Evolutionary conservation across 2,797 vertebrate genomes (phyloP).

Genomic region (Champsocephalus esox): DNA sequence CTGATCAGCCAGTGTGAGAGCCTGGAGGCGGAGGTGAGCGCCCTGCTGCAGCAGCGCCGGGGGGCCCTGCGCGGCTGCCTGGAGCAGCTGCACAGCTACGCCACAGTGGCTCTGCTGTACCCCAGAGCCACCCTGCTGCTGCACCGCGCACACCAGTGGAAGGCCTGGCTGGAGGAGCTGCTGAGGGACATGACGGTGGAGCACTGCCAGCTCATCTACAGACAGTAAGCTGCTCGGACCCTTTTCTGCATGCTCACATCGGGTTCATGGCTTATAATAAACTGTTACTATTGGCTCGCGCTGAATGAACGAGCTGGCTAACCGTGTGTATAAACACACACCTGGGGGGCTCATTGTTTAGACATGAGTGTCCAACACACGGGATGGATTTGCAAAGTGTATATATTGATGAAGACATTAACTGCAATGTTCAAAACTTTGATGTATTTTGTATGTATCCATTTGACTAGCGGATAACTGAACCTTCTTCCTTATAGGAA

Average conservation of each 20-base stretch:
- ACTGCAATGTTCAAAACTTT: too few relatives aligned
- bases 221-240: slow-evolving; percentile 86
- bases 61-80: slow-evolving; percentile 91
- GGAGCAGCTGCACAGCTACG: slow-evolving; percentile 97
- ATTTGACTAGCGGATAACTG: too few relatives aligned
- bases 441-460: too few relatives aligned
- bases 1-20: slow-evolving; percentile 97
- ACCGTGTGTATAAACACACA: too few relatives aligned
- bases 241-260: neutral
- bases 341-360: too few relatives aligned
- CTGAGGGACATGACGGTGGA: slow-evolving; percentile 93
- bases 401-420: too few relatives aligned
- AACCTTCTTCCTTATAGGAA: too few relatives aligned
- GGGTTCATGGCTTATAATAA: too few relatives aligned
- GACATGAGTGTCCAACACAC: too few relatives aligned
- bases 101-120: slow-evolving; percentile 95
- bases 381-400: too few relatives aligned
- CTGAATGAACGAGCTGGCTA: too few relatives aligned
- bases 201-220: slow-evolving; percentile 91
- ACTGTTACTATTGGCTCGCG: too few relatives aligned
- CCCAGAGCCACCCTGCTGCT: slow-evolving; percentile 92
- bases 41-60: slow-evolving; percentile 94
- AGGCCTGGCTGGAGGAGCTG: slow-evolving; percentile 96
- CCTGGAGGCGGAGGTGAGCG: slow-evolving; percentile 92
- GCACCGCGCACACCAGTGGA: slow-evolving; percentile 95